A percentile compares a stretch with the other conserved stretches of the same genome.
phyloP scores from a whole-genome alignment of 2,888 invertebrate genomes.

The Thyatira batis region DNA sequence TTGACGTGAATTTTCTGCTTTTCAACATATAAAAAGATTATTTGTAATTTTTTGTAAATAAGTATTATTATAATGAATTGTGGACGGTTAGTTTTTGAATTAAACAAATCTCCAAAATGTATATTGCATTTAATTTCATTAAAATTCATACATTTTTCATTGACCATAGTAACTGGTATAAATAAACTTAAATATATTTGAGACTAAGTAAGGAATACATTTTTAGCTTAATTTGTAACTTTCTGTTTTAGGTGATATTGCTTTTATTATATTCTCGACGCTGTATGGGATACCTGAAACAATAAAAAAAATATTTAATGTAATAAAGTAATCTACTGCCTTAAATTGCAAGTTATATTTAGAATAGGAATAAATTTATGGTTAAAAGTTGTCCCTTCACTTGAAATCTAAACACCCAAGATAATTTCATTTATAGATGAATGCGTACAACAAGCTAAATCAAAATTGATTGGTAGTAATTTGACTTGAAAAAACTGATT shows the following conservation, averaged over 20 bases:
- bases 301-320: conserved; percentile 13
- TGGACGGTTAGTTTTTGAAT: background rate
- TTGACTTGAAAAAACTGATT: too few relatives aligned
- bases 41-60: background rate
- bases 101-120: background rate
- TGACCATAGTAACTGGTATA: conserved; percentile 6
- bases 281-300: conserved; percentile 76
- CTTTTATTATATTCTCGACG: conserved; percentile 70
- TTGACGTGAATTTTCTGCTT: too few relatives aligned
- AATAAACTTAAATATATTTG: background rate
- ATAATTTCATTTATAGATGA: too few relatives aligned
- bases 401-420: too few relatives aligned
- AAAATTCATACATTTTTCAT: background rate
- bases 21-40: too few relatives aligned
- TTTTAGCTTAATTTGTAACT: conserved; percentile 49
- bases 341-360: too few relatives aligned
- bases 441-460: too few relatives aligned
- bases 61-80: background rate
- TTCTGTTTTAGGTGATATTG: conserved; percentile 55
- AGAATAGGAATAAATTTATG: too few relatives aligned
- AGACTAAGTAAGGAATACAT: background rate
- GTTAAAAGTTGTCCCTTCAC: too few relatives aligned
- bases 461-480: too few relatives aligned
- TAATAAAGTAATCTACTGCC: background rate
- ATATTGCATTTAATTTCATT: background rate